A percentile compares a stretch with the other conserved stretches of the same genome.
Conservation (phyloP, 2,888 invertebrate genomes). For the Pseudococcus longispinus region DNA sequence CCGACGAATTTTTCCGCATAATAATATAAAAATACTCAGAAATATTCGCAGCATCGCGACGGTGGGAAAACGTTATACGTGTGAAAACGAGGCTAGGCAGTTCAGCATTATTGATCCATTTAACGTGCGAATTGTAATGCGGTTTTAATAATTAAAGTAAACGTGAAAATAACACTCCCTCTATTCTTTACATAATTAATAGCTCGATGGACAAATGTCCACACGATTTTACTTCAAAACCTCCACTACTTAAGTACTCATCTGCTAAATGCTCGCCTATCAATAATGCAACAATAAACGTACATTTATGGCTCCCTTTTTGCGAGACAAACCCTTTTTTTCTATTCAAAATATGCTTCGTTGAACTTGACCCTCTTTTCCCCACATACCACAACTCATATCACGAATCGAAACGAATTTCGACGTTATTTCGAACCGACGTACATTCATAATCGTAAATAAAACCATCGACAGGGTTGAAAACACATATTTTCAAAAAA, state of each 20-base stretch:
- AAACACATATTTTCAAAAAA: not conserved
- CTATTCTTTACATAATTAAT: slow-evolving; percentile 32
- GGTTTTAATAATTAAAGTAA: slow-evolving; percentile 35
- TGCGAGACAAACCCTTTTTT: not conserved
- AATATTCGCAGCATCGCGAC: not conserved
- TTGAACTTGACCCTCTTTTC: not conserved
- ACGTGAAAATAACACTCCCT: slow-evolving; percentile 9
- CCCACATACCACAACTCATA: not conserved
- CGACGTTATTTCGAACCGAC: not conserved
- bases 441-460: not conserved
- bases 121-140: slow-evolving; percentile 19
- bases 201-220: not conserved
- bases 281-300: not conserved
- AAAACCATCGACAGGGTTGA: not conserved
- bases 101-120: slow-evolving; percentile 32
- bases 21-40: not conserved
- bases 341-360: not conserved
- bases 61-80: not conserved
- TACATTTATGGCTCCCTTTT: not conserved
- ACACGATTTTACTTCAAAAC: not conserved
- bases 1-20: not conserved
- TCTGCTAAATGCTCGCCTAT: not conserved
- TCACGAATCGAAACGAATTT: not conserved
- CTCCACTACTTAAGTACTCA: not conserved
- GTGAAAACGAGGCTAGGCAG: slow-evolving; percentile 4